Evolutionary conservation across 2,888 invertebrate genomes (phyloP).

Genomic region (Drosophila pseudotalamancana): DNA sequence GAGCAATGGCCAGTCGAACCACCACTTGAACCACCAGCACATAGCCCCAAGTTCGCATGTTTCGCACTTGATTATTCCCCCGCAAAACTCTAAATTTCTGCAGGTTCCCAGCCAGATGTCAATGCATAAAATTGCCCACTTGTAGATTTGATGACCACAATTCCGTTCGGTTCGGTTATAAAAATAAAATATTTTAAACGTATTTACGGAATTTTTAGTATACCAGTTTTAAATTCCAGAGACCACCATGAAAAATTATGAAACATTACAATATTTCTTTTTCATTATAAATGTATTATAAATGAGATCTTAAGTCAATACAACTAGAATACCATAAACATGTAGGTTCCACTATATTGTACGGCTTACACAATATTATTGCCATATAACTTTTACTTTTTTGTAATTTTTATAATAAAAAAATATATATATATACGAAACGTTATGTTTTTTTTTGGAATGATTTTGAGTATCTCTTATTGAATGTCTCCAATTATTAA

Average conservation of each 20-base stretch:
- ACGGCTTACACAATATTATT: not conserved
- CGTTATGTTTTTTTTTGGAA: not conserved
- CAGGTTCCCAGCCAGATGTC: conserved; percentile 74
- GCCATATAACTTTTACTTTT: conserved; percentile 10
- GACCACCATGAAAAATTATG: no score
- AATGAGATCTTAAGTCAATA: not conserved
- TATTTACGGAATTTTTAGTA: no score
- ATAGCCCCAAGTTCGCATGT: conserved; percentile 54
- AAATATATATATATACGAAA: conserved; percentile 5
- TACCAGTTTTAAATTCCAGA: no score
- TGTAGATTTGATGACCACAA: conserved; percentile 40
- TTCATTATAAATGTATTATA: not conserved
- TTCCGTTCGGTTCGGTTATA: not conserved
- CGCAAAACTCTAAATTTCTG: conserved; percentile 79
- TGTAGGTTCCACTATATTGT: not conserved
- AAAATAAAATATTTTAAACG: not conserved
- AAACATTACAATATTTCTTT: no score
- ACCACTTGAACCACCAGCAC: conserved; percentile 24
- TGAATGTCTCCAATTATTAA: no score
- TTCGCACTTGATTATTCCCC: conserved; percentile 79
- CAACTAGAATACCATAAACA: not conserved
- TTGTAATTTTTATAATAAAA: not conserved
- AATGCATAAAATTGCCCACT: conserved; percentile 67
- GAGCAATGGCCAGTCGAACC: conserved; percentile 18
- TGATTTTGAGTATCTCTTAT: no score